phyloP scores from a whole-genome alignment of 2,797 vertebrate species.

The Schizothorax lantsangensis region DNA sequence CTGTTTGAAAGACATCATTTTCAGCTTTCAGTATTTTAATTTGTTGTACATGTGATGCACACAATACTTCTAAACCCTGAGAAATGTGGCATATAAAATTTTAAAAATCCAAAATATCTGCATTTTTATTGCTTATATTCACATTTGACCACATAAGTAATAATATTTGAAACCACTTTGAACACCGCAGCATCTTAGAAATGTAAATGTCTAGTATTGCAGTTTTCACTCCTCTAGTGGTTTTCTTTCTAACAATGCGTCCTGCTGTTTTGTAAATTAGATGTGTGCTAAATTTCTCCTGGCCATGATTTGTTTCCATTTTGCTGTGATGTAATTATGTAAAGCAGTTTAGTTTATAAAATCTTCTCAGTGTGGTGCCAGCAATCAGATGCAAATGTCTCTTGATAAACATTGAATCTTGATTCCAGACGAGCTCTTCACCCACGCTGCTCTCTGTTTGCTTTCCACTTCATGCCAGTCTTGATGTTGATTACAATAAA shows the following conservation, averaged over 20 bases:
- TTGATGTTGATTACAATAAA: slow-evolving; percentile 7
- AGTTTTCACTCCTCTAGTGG: neutral
- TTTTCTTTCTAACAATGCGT: slow-evolving; percentile 9
- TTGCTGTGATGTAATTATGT: slow-evolving; percentile 58
- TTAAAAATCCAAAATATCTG: neutral
- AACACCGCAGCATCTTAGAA: neutral
- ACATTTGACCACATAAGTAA: neutral
- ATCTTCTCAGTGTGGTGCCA: slow-evolving; percentile 31
- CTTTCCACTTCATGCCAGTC: neutral
- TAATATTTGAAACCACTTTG: neutral
- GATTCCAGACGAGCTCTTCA: slow-evolving; percentile 1
- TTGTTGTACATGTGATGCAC: neutral
- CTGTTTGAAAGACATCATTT: neutral
- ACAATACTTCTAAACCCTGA: neutral
- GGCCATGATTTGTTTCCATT: slow-evolving; percentile 59
- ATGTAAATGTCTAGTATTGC: neutral
- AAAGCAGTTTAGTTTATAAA: slow-evolving; percentile 38
- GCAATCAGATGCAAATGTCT: slow-evolving; percentile 34
- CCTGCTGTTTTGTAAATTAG: slow-evolving; percentile 65
- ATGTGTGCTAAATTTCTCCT: slow-evolving; percentile 63
- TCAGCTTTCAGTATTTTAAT: neutral
- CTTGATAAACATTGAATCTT: slow-evolving; percentile 32
- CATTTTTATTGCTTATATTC: neutral
- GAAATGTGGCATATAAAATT: neutral
- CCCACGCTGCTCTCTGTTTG: neutral